Conservation (phyloP, 2,797 vertebrate species). For the Xiphophorus birchmanni region DNA sequence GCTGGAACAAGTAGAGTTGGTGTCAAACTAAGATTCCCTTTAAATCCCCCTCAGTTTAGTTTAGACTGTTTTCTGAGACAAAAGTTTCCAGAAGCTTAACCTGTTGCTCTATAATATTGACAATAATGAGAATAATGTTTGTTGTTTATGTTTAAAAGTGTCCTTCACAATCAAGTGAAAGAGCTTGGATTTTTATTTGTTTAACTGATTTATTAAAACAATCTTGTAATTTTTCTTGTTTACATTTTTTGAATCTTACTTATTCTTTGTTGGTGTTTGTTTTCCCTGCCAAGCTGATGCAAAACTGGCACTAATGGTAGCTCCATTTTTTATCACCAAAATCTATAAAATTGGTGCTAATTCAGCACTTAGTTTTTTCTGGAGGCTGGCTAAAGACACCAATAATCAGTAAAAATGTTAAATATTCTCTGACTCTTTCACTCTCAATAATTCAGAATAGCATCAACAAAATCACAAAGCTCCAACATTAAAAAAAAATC, state of each 20-base stretch:
- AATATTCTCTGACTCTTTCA: not conserved
- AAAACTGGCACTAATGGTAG: not conserved
- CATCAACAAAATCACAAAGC: not conserved
- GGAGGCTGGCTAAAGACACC: not conserved
- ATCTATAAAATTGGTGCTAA: not conserved
- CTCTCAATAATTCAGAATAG: not conserved
- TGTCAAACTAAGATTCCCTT: not conserved
- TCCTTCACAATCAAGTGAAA: not conserved
- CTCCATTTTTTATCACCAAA: not conserved
- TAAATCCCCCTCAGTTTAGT: not conserved
- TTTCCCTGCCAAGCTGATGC: not conserved
- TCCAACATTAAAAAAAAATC: not conserved
- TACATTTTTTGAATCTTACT: not conserved
- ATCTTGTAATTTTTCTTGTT: not conserved
- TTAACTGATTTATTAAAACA: not conserved
- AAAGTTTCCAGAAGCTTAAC: not conserved
- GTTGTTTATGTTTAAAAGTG: not conserved
- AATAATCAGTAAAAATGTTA: not conserved
- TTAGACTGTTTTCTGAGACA: conserved; percentile 1
- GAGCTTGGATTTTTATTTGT: not conserved
- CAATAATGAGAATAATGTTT: not conserved
- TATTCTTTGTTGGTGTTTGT: not conserved
- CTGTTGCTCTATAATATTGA: not conserved
- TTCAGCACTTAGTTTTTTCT: not conserved
- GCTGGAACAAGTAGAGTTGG: not conserved